Conservation (phyloP, 2,113 vertebrate species). For the Phycodurus eques region DNA sequence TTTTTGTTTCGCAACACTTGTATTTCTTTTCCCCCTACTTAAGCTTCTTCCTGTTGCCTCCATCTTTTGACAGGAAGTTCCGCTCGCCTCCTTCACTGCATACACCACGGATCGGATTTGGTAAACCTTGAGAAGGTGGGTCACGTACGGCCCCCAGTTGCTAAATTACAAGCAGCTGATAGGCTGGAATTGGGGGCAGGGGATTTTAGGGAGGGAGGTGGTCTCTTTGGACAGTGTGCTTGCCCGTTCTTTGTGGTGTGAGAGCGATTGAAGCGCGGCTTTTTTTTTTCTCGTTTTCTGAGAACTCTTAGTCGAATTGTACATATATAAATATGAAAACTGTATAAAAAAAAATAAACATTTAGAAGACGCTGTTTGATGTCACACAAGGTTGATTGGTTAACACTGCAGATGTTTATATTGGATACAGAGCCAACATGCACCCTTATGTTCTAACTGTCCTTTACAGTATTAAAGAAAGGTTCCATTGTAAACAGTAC, state of each 20-base stretch:
- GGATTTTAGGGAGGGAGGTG: background rate
- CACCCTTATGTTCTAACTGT: constrained; percentile 36
- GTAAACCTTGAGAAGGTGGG: too few relatives aligned
- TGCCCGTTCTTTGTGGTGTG: constrained; percentile 62
- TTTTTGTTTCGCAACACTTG: constrained; percentile 25
- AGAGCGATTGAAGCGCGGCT: constrained; percentile 60
- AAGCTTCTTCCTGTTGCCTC: constrained; percentile 25
- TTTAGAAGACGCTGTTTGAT: constrained; percentile 66
- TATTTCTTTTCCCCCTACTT: constrained; percentile 1
- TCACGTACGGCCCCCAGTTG: background rate
- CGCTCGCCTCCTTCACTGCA: constrained; percentile 12
- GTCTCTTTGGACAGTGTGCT: constrained; percentile 41
- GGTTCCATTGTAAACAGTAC: constrained; percentile 38
- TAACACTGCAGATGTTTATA: constrained; percentile 78
- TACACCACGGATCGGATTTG: background rate
- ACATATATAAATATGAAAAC: constrained; percentile 76
- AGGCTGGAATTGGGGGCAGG: background rate
- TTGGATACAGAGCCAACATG: constrained; percentile 70
- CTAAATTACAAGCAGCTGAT: background rate
- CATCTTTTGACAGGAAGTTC: constrained; percentile 17
- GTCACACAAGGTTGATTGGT: constrained; percentile 61
- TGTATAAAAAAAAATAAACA: constrained; percentile 53
- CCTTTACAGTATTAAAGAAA: constrained; percentile 34
- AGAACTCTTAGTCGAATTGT: constrained; percentile 75
- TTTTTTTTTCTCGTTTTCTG: constrained; percentile 73